These are phyloP conservation scores for Augochlora pura DNA, from an alignment of 1,140 invertebrate species.

Conservation along the genomic window DNA sequence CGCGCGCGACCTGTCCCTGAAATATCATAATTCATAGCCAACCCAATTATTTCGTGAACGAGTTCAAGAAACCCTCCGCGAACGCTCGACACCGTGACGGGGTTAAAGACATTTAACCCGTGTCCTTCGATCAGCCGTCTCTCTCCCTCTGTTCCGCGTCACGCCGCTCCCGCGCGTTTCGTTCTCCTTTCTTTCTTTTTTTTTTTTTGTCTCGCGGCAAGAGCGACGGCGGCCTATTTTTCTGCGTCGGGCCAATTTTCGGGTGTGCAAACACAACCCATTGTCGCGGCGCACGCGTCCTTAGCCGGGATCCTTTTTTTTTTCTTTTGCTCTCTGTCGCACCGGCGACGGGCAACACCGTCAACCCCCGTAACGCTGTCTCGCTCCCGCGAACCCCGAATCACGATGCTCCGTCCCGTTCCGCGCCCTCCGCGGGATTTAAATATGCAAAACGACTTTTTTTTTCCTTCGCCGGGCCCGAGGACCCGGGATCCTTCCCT, in stretches of 20 bases:
- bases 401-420: slow-evolving; percentile 19
- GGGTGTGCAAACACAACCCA: slow-evolving; percentile 73
- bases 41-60: slow-evolving; percentile 15
- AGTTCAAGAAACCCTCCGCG: slow-evolving; percentile 20
- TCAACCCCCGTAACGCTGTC: slow-evolving; percentile 19
- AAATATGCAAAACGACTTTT: slow-evolving; percentile 77
- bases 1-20: neutral
- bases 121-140: slow-evolving; percentile 55
- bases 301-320: slow-evolving; percentile 34
- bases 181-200: too few relatives aligned
- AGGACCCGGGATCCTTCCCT: slow-evolving; percentile 64
- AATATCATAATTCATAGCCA: slow-evolving; percentile 16
- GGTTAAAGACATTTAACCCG: slow-evolving; percentile 45
- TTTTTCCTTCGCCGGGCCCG: slow-evolving; percentile 63
- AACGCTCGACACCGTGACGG: slow-evolving; percentile 25
- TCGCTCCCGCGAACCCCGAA: slow-evolving; percentile 4
- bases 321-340: neutral
- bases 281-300: slow-evolving; percentile 73
- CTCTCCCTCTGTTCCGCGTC: slow-evolving; percentile 42
- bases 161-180: neutral
- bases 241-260: slow-evolving; percentile 69
- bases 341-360: slow-evolving; percentile 9
- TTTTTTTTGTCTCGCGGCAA: slow-evolving; percentile 50
- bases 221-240: slow-evolving; percentile 55
- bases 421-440: slow-evolving; percentile 62